Percentiles rank a stretch among this genome's conserved stretches.
Evolutionary conservation across 2,113 vertebrate species (phyloP).

Genomic region (Pygoscelis antarcticus): DNA sequence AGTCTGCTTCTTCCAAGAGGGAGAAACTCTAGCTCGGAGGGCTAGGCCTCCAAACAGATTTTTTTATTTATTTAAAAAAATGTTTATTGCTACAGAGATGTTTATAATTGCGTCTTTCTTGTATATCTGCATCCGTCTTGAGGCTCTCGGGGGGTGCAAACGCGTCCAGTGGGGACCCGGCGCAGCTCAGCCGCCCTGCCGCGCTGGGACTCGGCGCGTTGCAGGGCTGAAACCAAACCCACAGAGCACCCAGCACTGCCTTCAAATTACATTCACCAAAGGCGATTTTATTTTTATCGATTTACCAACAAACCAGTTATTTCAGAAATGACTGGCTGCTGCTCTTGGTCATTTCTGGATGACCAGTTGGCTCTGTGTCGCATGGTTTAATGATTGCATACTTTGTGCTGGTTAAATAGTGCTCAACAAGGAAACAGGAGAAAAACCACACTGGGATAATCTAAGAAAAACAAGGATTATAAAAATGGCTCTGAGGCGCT

Average conservation of each 20-base stretch:
- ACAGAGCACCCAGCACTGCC: neutral
- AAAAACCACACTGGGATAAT: constrained; percentile 53
- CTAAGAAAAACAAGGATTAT: constrained; percentile 42
- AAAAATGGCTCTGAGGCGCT: constrained; percentile 7
- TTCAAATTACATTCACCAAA: neutral
- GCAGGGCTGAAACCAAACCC: neutral
- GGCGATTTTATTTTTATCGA: neutral
- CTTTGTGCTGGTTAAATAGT: constrained; percentile 42
- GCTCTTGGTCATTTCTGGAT: neutral
- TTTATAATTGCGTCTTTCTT: neutral
- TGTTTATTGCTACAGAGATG: accelerated
- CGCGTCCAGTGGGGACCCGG: accelerated
- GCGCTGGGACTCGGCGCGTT: accelerated
- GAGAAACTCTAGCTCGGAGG: neutral
- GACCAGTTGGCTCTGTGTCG: neutral
- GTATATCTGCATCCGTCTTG: accelerated
- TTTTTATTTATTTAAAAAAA: neutral
- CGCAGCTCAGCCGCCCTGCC: neutral
- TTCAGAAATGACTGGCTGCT: neutral
- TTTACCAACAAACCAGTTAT: neutral
- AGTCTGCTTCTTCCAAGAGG: neutral
- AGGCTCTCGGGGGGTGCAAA: neutral
- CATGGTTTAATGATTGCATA: constrained; percentile 21
- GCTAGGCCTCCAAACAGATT: neutral
- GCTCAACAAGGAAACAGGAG: neutral